Evolutionary conservation across 1,140 invertebrate species (phyloP), one percentile per base, ranked within the genome.

Genomic region (Streblospio benedicti): DNA sequence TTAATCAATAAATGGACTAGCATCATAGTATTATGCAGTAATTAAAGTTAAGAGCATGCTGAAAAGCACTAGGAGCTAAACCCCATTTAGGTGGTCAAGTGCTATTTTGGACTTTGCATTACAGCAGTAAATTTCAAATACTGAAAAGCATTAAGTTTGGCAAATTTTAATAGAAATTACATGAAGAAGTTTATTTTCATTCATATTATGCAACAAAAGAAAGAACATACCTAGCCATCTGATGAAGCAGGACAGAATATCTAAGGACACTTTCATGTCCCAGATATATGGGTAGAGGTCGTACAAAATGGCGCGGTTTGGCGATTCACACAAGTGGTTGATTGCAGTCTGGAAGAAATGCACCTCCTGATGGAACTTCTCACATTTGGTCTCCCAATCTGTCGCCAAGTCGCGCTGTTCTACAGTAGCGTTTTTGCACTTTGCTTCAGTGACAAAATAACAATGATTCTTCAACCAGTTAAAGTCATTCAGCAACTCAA

Each of bases 221-320:
- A 18, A 20, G 9, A 9, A 57, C 47, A 2, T 52, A 92, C 90
- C 87, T 53, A 96, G 82, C 93, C 93, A 97, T 67, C 91, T 87
- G n/a, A 96, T 81, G 76, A 93, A 95, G 55, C 89, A 90, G 73
- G 91, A 89, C 43, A 96, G 83, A 50, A 94, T 79, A 4, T 88
- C 89, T 9, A 96, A 83, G 18, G 93, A 88, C 35, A 89, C 90
- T 68, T 90, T 82, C 73, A 97, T 86, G 73, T 97, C 93, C 91
- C 92, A 95, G 27, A 96, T 81, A 74, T 97, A 97, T 0, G 91
- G 87, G 74, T 91, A 93, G 33, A 97, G 78, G 76, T 97, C 92
- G 67, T 93, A 90, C 32, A 90, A 76, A 41, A 96, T 79, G 73
- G 93, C 91, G 58, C 89, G 82, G 78, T 97, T 97, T 67, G 85